Conservation (phyloP, 2,113 vertebrate genomes). For the Actenoides lindsayi region DNA sequence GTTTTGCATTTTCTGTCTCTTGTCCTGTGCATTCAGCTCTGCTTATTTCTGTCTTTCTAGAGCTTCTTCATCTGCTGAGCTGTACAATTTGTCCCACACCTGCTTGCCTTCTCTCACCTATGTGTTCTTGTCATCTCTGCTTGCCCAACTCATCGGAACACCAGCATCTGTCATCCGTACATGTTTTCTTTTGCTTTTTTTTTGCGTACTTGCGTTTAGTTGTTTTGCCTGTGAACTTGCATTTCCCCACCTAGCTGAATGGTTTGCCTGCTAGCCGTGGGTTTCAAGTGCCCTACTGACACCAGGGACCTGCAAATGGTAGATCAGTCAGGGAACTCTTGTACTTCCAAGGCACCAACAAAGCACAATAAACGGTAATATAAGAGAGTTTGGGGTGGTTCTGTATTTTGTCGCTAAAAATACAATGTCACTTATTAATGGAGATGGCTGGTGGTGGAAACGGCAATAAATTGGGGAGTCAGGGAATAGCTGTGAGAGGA, state of each 20-base stretch:
- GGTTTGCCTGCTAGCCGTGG: accelerated
- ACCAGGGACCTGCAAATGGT: background rate
- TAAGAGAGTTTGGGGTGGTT: background rate
- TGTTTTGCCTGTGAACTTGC: background rate
- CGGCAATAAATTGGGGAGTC: background rate
- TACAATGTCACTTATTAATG: background rate
- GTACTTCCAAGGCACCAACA: background rate
- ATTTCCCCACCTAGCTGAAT: background rate
- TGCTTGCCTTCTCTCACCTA: background rate
- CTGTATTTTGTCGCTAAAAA: background rate
- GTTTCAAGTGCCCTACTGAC: background rate
- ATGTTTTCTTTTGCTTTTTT: background rate
- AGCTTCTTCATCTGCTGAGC: background rate
- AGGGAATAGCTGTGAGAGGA: background rate
- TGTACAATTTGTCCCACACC: background rate
- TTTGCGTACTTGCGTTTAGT: background rate
- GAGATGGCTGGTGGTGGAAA: background rate
- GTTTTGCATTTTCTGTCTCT: background rate
- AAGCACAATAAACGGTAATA: background rate
- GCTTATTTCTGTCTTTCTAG: accelerated
- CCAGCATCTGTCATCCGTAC: background rate
- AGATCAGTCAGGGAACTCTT: background rate
- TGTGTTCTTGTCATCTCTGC: background rate
- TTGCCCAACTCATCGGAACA: background rate
- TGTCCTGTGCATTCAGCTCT: background rate